Conservation (phyloP, 2,888 invertebrate species). For the Lasioglossum figueresi region DNA sequence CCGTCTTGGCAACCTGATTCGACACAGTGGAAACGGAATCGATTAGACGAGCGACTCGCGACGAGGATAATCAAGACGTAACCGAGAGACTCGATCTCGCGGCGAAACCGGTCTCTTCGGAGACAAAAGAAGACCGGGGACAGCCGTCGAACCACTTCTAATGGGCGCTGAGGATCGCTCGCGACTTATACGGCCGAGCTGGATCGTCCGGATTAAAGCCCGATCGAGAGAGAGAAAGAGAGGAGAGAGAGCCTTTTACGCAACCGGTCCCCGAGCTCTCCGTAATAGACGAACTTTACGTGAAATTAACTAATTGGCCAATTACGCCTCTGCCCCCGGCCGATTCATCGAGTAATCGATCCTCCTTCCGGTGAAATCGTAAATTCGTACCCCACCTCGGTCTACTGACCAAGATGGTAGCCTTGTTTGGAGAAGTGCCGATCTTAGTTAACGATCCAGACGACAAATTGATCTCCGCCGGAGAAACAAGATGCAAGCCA, state of each 20-base stretch:
- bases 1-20: neutral
- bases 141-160: slow-evolving; percentile 27
- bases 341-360: slow-evolving; percentile 69
- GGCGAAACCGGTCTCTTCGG: neutral
- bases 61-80: slow-evolving; percentile 31
- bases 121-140: slow-evolving; percentile 27
- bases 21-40: slow-evolving; percentile 9
- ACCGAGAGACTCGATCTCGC: neutral
- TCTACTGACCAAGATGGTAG: neutral
- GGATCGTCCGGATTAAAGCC: slow-evolving; percentile 25
- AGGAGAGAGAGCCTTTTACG: slow-evolving; percentile 26
- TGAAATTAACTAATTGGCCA: slow-evolving; percentile 78
- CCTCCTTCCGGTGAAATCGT: slow-evolving; percentile 70
- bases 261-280: slow-evolving; percentile 45
- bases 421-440: neutral
- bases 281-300: slow-evolving; percentile 69
- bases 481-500: neutral
- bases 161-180: slow-evolving; percentile 19
- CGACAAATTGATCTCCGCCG: neutral
- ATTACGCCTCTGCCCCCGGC: slow-evolving; percentile 70
- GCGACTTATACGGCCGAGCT: slow-evolving; percentile 53
- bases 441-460: neutral
- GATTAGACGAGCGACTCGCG: slow-evolving; percentile 36
- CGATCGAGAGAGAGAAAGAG: neutral
- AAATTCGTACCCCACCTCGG: slow-evolving; percentile 57